A percentile compares a stretch with the other conserved stretches of the same genome.
Evolutionary conservation across 35 echinoderm and acorn worm species (phyloP).

Genomic region (Apostichopus californicus): DNA sequence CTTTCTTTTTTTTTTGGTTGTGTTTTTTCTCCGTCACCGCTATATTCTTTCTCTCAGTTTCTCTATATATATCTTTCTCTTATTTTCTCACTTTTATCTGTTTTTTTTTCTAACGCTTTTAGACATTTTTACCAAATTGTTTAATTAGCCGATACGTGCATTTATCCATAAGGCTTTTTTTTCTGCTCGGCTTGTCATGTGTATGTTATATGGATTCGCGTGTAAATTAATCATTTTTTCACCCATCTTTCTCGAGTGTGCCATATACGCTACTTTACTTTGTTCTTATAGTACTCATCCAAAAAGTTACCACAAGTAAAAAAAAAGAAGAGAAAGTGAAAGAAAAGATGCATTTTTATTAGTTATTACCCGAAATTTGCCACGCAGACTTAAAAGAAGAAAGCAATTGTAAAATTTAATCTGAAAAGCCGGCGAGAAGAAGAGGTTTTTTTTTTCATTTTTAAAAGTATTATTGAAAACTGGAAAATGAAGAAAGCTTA

Average conservation of each 20-base stretch:
- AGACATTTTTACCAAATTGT: slow-evolving; percentile 10
- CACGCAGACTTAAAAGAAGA: background rate
- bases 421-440: slow-evolving; percentile 8
- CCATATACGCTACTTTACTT: background rate
- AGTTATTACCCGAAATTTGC: background rate
- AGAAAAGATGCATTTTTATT: background rate
- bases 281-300: background rate
- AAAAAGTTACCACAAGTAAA: background rate
- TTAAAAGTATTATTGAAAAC: slow-evolving; percentile 2
- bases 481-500: background rate
- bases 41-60: no score
- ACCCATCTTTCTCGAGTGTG: background rate
- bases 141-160: slow-evolving; percentile 8
- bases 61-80: no score
- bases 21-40: background rate
- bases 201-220: background rate
- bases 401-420: slow-evolving; percentile 24
- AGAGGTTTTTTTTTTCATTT: background rate
- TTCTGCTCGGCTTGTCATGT: background rate
- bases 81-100: background rate
- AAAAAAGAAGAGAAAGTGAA: no score
- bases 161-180: slow-evolving; percentile 12
- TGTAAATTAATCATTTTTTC: slow-evolving; percentile 6
- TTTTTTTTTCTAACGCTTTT: background rate
- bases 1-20: background rate